These are phyloP conservation scores for Spondyliosoma cantharus DNA, from an alignment of 2,797 vertebrate genomes.

Conservation along the genomic window DNA sequence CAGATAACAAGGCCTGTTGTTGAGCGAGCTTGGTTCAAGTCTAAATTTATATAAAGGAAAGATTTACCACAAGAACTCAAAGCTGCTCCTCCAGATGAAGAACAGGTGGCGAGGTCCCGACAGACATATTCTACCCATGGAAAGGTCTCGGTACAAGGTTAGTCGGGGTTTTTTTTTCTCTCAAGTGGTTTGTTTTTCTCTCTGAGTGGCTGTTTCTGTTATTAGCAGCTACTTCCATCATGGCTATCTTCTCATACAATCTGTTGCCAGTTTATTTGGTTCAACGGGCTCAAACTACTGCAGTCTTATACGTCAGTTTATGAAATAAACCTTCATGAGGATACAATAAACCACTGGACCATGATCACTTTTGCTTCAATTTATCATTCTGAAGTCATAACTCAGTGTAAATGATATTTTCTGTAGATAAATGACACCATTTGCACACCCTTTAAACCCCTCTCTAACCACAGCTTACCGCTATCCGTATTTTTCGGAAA, in stretches of 20 bases:
- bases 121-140: slow-evolving; percentile 26
- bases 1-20: slow-evolving; percentile 56
- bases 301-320: no score
- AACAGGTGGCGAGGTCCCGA: slow-evolving; percentile 31
- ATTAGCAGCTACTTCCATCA: no score
- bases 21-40: slow-evolving; percentile 31
- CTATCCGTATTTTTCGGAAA: no score
- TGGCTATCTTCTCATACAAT: background rate
- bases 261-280: background rate
- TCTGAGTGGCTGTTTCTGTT: background rate
- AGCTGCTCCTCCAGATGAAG: slow-evolving; percentile 36
- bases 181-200: slow-evolving; percentile 8
- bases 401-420: no score
- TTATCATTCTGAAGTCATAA: no score
- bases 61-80: slow-evolving; percentile 48
- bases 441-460: no score
- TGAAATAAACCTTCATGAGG: no score
- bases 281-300: background rate
- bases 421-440: no score
- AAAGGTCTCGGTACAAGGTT: background rate
- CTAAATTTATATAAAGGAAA: slow-evolving; percentile 47
- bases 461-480: no score
- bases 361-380: no score
- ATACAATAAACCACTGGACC: no score
- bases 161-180: background rate